These are phyloP conservation scores for Leptinotarsa juncta DNA, from an alignment of 2,888 invertebrate species.

Conservation along the genomic window DNA sequence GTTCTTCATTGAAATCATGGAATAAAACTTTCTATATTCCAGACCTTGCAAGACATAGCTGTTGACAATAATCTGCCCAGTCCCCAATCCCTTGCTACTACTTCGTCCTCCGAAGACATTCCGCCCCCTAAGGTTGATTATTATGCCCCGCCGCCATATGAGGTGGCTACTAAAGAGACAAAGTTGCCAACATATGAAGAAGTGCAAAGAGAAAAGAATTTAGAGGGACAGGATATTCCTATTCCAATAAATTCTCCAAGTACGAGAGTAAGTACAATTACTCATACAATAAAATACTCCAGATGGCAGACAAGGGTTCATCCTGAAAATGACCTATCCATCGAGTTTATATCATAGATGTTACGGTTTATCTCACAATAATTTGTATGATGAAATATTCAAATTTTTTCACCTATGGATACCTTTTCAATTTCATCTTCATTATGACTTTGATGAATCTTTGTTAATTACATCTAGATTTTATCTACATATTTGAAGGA, in stretches of 20 bases:
- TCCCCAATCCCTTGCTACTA: constrained; percentile 47
- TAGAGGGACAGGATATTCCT: constrained; percentile 73
- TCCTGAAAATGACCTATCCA: not conserved
- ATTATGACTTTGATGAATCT: no score
- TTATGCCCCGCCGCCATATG: constrained; percentile 90
- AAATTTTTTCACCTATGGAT: no score
- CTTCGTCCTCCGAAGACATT: constrained; percentile 70
- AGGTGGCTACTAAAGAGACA: constrained; percentile 78
- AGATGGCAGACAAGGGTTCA: not conserved
- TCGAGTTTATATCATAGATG: no score
- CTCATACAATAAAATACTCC: not conserved
- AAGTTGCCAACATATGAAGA: constrained; percentile 93
- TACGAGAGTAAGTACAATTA: constrained; percentile 43
- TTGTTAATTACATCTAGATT: no score
- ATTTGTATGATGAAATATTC: no score
- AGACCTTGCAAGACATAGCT: constrained; percentile 43
- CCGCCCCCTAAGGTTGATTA: constrained; percentile 87
- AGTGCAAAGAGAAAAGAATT: constrained; percentile 87
- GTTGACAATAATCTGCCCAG: constrained; percentile 41
- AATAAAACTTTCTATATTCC: constrained; percentile 27
- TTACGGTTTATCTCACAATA: no score
- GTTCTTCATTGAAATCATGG: constrained; percentile 15
- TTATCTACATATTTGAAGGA: no score
- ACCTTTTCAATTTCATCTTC: no score
- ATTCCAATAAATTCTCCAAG: constrained; percentile 48